Base-by-base conservation (phyloP, 2,888 invertebrate species). In the Heliconius aoede region DNA sequence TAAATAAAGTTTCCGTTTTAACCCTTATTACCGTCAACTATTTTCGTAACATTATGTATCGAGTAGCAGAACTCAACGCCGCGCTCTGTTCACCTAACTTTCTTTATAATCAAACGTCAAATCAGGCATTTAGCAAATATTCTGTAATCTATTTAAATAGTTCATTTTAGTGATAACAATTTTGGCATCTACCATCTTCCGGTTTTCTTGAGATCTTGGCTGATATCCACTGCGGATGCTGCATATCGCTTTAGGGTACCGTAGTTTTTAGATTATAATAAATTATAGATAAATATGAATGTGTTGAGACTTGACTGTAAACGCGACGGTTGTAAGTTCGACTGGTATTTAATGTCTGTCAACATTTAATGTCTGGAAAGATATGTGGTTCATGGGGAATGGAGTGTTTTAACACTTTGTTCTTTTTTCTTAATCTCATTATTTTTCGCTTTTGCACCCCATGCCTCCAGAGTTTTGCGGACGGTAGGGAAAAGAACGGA, bases 171-270 rank as follows among this genome's bases (percentile, higher is more conserved):
- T 69, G 69, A 69, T 32, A 69, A 55, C 69, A 55, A 30, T 55
- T 30, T 69, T 69, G 69, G 69, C 72, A 32, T 72, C 60, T 36
- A 58, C 58, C 36, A 21, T 72, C 36, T 60, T 36, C 72, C 58
- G 65, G 65, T 60, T 60, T 58, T 32, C 72, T 60, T 72, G 58
- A 24, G 30, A 60, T 58, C 36, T 72, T 72, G 72, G 72, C 72
- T 36, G 60, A 36, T 60, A 32, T 72, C 72, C 60, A 72, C 36
- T 72, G 72, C 72, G 32, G 72, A 60, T 58, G 26, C 72, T 32
- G 72, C 72, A 72, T 32, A 60, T 36, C 18, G 36, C 26, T 60
- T 72, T 60, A 72, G 60, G 60, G 60, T 40, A 36, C 60, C 18
- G 15, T 46, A 46, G 46, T 71, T 55, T 55, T 55, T 11, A 55